Evolutionary conservation across 2,797 vertebrate genomes (phyloP).

Genomic region (Jordanella pulchra): DNA sequence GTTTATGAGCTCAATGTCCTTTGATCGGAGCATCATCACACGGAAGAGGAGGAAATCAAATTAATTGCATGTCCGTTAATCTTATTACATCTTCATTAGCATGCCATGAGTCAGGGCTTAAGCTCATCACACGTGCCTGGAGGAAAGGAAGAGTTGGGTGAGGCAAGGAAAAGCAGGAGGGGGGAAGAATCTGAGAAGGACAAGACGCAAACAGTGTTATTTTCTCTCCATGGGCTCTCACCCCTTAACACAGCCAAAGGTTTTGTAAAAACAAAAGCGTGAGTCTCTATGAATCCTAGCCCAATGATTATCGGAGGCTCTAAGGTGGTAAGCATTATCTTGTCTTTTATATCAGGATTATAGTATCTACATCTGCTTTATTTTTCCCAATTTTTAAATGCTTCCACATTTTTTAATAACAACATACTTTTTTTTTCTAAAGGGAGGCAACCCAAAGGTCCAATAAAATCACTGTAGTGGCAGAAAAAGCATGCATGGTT

Average conservation of each 20-base stretch:
- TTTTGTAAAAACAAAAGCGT: constrained; percentile 12
- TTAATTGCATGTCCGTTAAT: constrained; percentile 84
- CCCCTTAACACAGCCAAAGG: constrained; percentile 14
- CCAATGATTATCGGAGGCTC: neutral
- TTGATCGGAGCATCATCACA: constrained; percentile 76
- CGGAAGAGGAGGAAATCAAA: constrained; percentile 77
- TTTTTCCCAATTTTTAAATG: neutral
- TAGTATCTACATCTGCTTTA: neutral
- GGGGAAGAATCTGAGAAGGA: constrained; percentile 31
- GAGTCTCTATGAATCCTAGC: neutral
- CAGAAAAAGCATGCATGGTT: neutral
- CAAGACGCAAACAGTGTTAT: constrained; percentile 57
- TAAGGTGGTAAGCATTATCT: neutral
- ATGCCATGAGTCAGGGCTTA: constrained; percentile 80
- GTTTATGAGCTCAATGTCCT: constrained; percentile 69
- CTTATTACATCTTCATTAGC: constrained; percentile 84
- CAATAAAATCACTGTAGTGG: neutral
- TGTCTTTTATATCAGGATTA: neutral
- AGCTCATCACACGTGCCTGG: constrained; percentile 68
- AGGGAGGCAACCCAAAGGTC: neutral
- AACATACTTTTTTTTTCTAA: neutral
- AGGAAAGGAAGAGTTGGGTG: constrained; percentile 53
- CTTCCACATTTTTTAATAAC: neutral
- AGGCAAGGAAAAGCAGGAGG: constrained; percentile 8
- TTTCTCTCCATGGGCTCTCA: constrained; percentile 50